Percentiles rank a stretch among this genome's conserved stretches.
phyloP scores from a whole-genome alignment of 1,140 invertebrate species.

The Globodera ellingtonae region DNA sequence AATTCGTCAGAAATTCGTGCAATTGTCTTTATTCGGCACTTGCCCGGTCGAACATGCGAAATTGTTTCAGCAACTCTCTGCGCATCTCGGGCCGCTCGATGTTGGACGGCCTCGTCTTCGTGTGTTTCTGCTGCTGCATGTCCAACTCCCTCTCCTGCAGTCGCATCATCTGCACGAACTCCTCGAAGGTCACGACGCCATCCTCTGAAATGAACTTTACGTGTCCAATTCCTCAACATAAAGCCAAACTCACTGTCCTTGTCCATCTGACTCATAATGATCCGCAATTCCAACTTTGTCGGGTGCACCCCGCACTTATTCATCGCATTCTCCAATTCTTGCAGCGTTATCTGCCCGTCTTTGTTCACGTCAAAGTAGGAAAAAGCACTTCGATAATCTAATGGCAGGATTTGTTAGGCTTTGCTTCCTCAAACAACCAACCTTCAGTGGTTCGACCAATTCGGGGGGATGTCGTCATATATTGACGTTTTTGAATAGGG shows the following conservation, averaged over 20 bases:
- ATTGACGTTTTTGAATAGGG: neutral
- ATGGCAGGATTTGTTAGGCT: neutral
- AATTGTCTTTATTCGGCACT: slow-evolving; percentile 1
- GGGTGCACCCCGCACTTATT: slow-evolving; percentile 63
- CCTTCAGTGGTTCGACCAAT: slow-evolving; percentile 23
- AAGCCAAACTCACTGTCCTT: slow-evolving; percentile 51
- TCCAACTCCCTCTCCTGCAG: slow-evolving; percentile 34
- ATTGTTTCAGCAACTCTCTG: slow-evolving; percentile 58
- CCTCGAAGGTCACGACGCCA: slow-evolving; percentile 64
- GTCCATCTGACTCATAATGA: slow-evolving; percentile 62
- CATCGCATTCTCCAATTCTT: slow-evolving; percentile 61
- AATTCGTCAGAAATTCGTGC: slow-evolving; percentile 15
- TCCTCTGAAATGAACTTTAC: slow-evolving; percentile 51
- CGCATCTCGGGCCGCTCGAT: slow-evolving; percentile 38
- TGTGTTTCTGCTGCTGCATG: slow-evolving; percentile 28
- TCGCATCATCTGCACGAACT: slow-evolving; percentile 59
- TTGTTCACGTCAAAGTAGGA: slow-evolving; percentile 64
- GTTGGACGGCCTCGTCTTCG: neutral
- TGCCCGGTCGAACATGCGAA: slow-evolving; percentile 60
- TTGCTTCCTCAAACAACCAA: neutral
- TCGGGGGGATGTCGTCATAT: slow-evolving; percentile 6
- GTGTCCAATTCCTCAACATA: slow-evolving; percentile 17
- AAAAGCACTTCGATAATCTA: slow-evolving; percentile 61
- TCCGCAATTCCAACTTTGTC: slow-evolving; percentile 56
- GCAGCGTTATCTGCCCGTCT: slow-evolving; percentile 61